Percentiles rank a stretch among this genome's conserved stretches.
Conservation (phyloP, 2,888 invertebrate genomes). For the Pasiphila rectangulata region DNA sequence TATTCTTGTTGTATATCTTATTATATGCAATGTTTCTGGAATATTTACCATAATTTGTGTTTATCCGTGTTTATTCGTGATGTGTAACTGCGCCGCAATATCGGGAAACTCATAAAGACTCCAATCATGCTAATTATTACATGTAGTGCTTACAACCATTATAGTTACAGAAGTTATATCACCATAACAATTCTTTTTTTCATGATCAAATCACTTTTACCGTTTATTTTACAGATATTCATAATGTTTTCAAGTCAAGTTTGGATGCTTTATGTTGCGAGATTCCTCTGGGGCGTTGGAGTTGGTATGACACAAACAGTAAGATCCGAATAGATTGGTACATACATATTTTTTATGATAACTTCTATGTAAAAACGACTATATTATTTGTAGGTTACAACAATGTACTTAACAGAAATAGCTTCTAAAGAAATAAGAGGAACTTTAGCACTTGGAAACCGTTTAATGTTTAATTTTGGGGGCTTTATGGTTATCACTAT, state of each 20-base stretch:
- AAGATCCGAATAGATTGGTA: slow-evolving; percentile 4
- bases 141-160: too few relatives aligned
- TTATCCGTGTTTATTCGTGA: too few relatives aligned
- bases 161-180: too few relatives aligned
- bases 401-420: slow-evolving; percentile 66
- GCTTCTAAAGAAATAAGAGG: slow-evolving; percentile 66
- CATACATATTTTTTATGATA: not conserved
- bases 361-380: not conserved
- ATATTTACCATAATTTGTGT: too few relatives aligned
- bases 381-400: slow-evolving; percentile 51
- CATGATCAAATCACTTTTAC: not conserved
- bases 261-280: slow-evolving; percentile 64
- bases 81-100: too few relatives aligned
- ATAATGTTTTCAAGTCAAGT: slow-evolving; percentile 57
- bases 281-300: slow-evolving; percentile 71
- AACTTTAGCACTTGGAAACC: slow-evolving; percentile 48
- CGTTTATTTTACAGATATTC: slow-evolving; percentile 50
- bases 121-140: too few relatives aligned
- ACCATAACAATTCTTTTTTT: not conserved
- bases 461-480: slow-evolving; percentile 59
- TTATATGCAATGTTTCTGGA: not conserved
- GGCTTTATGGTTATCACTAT: slow-evolving; percentile 55
- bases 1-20: not conserved
- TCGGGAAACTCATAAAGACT: too few relatives aligned
- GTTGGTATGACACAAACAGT: slow-evolving; percentile 68